Evolutionary conservation across 1,140 invertebrate species (phyloP), one percentile per base, ranked within the genome.

Genomic region (Euglossa dilemma): DNA sequence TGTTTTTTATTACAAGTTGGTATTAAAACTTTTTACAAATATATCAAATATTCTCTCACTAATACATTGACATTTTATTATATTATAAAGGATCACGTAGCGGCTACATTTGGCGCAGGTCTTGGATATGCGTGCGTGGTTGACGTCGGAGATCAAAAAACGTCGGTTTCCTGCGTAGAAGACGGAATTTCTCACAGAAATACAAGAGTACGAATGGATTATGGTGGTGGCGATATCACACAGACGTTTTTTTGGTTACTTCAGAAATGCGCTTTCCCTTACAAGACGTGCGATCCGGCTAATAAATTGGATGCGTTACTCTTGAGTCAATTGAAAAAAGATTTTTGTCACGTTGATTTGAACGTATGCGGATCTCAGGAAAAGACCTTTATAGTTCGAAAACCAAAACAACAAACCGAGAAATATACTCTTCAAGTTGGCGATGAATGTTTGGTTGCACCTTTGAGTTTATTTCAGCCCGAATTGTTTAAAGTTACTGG

Each of bases 61-160:
- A 74, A 80, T 69, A 28, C 2, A 57, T 74, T 56, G 59, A 28
- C 61, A 43, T 67, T 57, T 56, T 16, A 56, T 57, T 59, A 2
- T 0, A 86, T 86, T 89, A 83, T 91, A 16, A 93, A 98, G 96
- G 97, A 98, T 94, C 97, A 98, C 91, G 98, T 99, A 4, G 98
- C 98, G 59, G 98, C 98, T 6, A 98, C 98, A 25, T 99, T 99
- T 95, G 98, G 98, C 25, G 97, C 98, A 61, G 98, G 98, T 28
- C 95, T 99, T 23, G 97, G 97, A 45, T 97, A 97, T 93, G 98
- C 98, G 14, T 99, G 98, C 95, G 98, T 99, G 23, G 97, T 99
- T 12, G 98, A 99, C 93, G 97, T 99, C 67, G 98, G 98, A 0
- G 98, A 99, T 92, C 97, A 99, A 93, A 99, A 99, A 95, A 99